These are phyloP conservation scores for Dugesia japonica DNA, from an alignment of 2,888 invertebrate genomes.

Conservation along the genomic window DNA sequence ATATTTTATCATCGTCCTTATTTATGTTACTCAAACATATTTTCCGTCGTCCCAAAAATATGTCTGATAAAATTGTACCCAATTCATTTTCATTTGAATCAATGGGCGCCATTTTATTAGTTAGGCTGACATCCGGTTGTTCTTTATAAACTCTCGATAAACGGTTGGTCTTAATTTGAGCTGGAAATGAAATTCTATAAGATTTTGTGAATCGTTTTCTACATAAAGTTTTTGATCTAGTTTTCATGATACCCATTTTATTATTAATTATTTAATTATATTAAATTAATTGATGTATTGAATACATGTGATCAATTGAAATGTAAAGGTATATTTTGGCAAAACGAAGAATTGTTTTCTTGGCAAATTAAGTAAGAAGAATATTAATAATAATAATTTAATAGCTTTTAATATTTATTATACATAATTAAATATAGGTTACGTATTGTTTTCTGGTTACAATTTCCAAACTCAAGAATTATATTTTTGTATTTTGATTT, in stretches of 20 bases:
- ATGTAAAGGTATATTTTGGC: too few relatives aligned
- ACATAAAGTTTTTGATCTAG: not conserved
- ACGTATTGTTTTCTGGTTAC: too few relatives aligned
- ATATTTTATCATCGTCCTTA: not conserved
- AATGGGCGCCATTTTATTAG: not conserved
- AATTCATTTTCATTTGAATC: not conserved
- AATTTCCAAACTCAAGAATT: too few relatives aligned
- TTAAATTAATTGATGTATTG: too few relatives aligned
- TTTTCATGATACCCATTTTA: not conserved
- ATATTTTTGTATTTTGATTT: too few relatives aligned
- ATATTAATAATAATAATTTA: too few relatives aligned
- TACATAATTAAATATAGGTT: too few relatives aligned
- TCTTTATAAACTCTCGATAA: not conserved
- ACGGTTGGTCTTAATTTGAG: not conserved
- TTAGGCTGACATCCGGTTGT: not conserved
- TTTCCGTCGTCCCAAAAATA: not conserved
- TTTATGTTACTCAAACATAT: not conserved
- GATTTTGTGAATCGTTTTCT: not conserved
- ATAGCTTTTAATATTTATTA: too few relatives aligned
- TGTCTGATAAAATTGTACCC: not conserved
- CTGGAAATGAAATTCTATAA: not conserved
- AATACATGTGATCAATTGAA: too few relatives aligned
- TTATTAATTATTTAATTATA: not conserved
- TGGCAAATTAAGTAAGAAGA: too few relatives aligned
- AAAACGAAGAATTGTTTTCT: too few relatives aligned